Evolutionary conservation across 2,113 vertebrate species (phyloP), one percentile per base, ranked within the genome.

Genomic region (Megaleporinus macrocephalus): DNA sequence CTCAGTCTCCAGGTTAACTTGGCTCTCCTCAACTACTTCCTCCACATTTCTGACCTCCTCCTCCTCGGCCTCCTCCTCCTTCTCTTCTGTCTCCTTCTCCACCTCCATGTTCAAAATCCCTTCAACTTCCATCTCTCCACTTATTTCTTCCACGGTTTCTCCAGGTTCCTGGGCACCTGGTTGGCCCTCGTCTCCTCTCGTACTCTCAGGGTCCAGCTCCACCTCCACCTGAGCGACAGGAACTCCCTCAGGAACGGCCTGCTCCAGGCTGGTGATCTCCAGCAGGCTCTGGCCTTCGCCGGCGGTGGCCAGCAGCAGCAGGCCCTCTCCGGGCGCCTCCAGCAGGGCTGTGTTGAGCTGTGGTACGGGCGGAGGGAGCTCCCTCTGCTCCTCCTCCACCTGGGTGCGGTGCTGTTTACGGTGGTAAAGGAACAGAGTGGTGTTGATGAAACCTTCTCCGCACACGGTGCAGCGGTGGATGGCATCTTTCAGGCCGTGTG

Each of bases 361-460:
- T 0, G 66, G 77, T 12, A 78, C 61, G 3, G 74, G 30, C 1
- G 73, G 14, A 47, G 71, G 68, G 1, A 62, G 16, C 20, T 85
- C 71, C 55, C 57, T 70, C 20, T 73, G 85, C 5, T 47, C 57
- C 0, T 55, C 62, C 15, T 85, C 69, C 4, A 41, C 76, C 69
- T 93, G 92, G 0, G 33, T 57, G 26, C 92, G 89, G 62, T 97
- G 97, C 30, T 96, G 95, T 73, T 96, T 97, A 36, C 97, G 95
- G 79, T 98, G 97, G 88, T 98, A 98, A 4, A 98, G 95, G 88
- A 96, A 98, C 65, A 97, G 96, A 1, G 97, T 98, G 80, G 96
- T 97, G 88, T 96, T 98, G 33, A 96, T 92, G 78, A 97, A 98
- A 76, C 95, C 94, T 82, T 97, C 95, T 2, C 97, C 97, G 1